Base-by-base conservation (phyloP, 1,140 invertebrate genomes). In the Arion vulgaris region DNA sequence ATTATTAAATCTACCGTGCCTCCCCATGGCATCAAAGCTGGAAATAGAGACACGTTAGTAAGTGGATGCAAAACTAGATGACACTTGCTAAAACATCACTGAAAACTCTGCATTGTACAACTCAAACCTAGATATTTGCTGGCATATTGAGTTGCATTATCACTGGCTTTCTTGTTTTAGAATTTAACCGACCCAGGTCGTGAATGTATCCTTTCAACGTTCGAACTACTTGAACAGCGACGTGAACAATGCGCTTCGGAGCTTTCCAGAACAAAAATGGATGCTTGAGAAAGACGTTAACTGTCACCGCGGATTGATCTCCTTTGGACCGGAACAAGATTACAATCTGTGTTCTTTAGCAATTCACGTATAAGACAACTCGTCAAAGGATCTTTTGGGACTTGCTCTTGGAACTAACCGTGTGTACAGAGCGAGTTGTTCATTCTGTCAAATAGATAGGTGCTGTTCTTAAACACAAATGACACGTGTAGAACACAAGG, bases 261-360 rank as follows among this genome's bases (percentile, higher is more conserved):
- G 73, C 1, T 28, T n/a, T n/a, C n/a, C n/a, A n/a, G n/a, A n/a
- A n/a, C n/a, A n/a, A n/a, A n/a, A n/a, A n/a, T n/a, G n/a, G n/a
- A n/a, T 15, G 38, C 73, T 51, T 17, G 45, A 75, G 45, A 45
- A 75, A 75, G 73, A 75, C 73, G 45, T 75, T 75, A 51, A 75
- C 73, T 75, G 73, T 75, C 73, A 75, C 41, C 39, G 45, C 45
- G 45, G 73, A 75, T 75, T 75, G 23, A 49, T 51, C 19, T 51
- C n/a, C 23, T 39, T 7, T 75, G 7, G 73, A 75, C 73, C 45
- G 73, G 73, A 75, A 75, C 73, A 41, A 75, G 41, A 75, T 75
- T 75, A 39, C 41, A 75, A 75, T 75, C 73, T 51, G 45, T 2
- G 45, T n/a, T n/a, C n/a, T n/a, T n/a, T n/a, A n/a, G n/a, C n/a